These are phyloP conservation scores for Cryptocheilus praepositus DNA, from an alignment of 2,888 invertebrate genomes.

Conservation along the genomic window DNA sequence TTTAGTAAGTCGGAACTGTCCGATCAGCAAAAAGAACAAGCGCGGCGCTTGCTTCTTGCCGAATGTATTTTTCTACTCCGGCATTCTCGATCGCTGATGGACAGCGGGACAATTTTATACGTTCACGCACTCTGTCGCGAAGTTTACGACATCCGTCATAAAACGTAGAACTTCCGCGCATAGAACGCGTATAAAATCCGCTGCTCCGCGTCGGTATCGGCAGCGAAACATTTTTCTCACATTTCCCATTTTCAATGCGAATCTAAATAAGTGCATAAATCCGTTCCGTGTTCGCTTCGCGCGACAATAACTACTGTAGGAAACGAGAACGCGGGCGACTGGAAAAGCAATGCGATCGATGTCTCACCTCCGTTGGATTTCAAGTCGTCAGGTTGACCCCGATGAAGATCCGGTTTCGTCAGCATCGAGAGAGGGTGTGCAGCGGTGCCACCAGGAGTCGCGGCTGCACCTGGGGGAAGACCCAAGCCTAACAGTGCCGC, in stretches of 20 bases:
- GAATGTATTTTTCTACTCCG: neutral
- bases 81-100: too few relatives aligned
- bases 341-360: too few relatives aligned
- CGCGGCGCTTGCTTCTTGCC: constrained; percentile 4
- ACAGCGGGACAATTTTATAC: too few relatives aligned
- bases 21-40: constrained; percentile 8
- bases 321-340: neutral
- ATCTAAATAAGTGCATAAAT: too few relatives aligned
- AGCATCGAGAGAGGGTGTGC: constrained; percentile 87
- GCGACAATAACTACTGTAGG: neutral
- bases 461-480: constrained; percentile 73
- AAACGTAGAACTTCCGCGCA: too few relatives aligned
- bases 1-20: constrained; percentile 39
- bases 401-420: constrained; percentile 86
- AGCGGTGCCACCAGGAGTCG: constrained; percentile 81
- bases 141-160: too few relatives aligned
- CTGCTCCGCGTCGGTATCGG: too few relatives aligned
- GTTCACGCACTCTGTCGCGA: too few relatives aligned
- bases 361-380: constrained; percentile 85
- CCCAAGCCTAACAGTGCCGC: constrained; percentile 76
- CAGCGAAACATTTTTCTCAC: neutral
- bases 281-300: neutral
- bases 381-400: constrained; percentile 81
- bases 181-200: too few relatives aligned
- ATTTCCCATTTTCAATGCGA: neutral